Conservation (phyloP, 2,113 vertebrate genomes). For the Pseudorectes ferrugineus region DNA sequence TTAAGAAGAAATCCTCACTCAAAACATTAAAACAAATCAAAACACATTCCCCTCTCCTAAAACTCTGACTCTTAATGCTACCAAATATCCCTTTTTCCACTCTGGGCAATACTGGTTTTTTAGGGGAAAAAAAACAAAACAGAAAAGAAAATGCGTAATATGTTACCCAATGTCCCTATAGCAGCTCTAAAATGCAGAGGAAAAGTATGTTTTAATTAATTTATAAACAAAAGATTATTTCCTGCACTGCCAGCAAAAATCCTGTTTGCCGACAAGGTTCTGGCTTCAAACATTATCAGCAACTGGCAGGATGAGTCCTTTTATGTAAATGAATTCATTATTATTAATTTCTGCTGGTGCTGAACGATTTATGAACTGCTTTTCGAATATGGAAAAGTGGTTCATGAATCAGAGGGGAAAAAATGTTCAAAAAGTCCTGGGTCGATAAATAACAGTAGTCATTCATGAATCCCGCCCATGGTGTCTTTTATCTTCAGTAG, state of each 20-base stretch:
- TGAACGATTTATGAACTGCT: conserved; percentile 77
- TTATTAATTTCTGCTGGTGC: conserved; percentile 77
- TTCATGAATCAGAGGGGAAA: conserved; percentile 75
- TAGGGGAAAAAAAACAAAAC: fast-evolving
- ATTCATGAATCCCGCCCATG: conserved; percentile 70
- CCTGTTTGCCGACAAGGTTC: conserved; percentile 35
- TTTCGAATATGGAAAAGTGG: conserved; percentile 72
- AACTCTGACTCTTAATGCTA: background rate
- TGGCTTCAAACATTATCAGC: conserved; percentile 63
- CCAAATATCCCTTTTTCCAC: background rate
- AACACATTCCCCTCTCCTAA: background rate
- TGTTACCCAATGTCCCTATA: background rate
- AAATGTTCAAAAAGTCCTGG: conserved; percentile 73
- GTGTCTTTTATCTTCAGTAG: conserved; percentile 69
- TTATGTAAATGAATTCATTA: conserved; percentile 78
- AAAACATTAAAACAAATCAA: background rate
- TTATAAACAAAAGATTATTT: conserved; percentile 45
- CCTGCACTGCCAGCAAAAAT: conserved; percentile 48
- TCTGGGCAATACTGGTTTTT: background rate
- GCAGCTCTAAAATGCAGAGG: background rate
- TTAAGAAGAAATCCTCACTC: background rate
- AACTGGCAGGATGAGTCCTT: conserved; percentile 73
- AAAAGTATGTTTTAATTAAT: conserved; percentile 34
- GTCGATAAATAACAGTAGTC: conserved; percentile 76
- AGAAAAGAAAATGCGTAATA: background rate